These are phyloP conservation scores for Pristionchus exspectatus DNA, from an alignment of 2,888 invertebrate genomes.

Conservation along the genomic window DNA sequence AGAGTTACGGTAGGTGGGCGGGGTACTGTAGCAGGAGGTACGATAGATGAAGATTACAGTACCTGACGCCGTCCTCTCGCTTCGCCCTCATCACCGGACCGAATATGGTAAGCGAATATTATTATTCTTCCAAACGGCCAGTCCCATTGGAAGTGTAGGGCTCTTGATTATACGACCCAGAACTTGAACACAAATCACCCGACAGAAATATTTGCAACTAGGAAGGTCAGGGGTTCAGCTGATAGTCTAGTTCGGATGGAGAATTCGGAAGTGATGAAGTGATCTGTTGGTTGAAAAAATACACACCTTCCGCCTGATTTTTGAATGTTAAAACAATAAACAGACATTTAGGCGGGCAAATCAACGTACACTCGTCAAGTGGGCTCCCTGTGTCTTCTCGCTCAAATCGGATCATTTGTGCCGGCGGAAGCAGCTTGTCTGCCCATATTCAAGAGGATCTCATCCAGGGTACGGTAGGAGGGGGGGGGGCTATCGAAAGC, in stretches of 20 bases:
- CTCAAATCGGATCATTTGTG: constrained; percentile 92
- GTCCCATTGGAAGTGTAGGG: no score
- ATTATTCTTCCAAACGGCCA: not conserved
- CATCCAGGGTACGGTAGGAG: constrained; percentile 55
- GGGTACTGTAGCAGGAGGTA: not conserved
- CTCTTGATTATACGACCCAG: not conserved
- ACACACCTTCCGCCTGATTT: not conserved
- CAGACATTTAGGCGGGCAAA: constrained; percentile 86
- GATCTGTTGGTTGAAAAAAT: no score
- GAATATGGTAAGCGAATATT: constrained; percentile 85
- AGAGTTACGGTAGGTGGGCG: not conserved
- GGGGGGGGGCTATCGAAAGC: not conserved
- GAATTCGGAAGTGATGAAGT: no score
- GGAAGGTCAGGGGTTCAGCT: no score
- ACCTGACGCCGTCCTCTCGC: constrained; percentile 86
- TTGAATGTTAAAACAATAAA: not conserved
- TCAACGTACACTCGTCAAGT: constrained; percentile 92
- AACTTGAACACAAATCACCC: not conserved
- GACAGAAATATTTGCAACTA: no score
- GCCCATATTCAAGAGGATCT: constrained; percentile 57
- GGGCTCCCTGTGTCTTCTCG: constrained; percentile 91
- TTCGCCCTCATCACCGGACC: constrained; percentile 92
- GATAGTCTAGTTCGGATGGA: no score
- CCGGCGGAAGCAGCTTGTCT: constrained; percentile 88
- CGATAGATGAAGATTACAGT: constrained; percentile 73